Percentiles rank a stretch among this genome's conserved stretches.
Evolutionary conservation across 2,888 invertebrate species (phyloP).

Genomic region (Eurois occulta): DNA sequence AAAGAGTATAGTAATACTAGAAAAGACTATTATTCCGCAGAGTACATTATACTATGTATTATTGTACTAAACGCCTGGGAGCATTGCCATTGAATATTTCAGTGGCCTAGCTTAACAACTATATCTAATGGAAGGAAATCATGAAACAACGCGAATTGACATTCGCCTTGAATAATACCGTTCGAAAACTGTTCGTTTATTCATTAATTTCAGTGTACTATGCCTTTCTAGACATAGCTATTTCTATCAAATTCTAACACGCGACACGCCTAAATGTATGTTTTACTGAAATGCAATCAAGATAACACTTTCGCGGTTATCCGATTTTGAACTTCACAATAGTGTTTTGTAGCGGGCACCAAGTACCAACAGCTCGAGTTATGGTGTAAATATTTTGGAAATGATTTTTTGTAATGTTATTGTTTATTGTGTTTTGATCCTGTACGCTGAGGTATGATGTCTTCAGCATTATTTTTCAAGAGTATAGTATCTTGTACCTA

Average conservation of each 20-base stretch:
- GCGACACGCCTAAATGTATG: slow-evolving; percentile 18
- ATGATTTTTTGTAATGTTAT: slow-evolving; percentile 33
- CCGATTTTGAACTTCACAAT: background rate
- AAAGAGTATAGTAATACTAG: no score
- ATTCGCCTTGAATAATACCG: background rate
- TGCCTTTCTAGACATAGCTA: background rate
- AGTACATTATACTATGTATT: no score
- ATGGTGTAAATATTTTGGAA: slow-evolving; percentile 46
- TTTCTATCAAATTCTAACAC: slow-evolving; percentile 31
- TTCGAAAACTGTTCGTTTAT: background rate
- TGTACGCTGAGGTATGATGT: slow-evolving; percentile 40
- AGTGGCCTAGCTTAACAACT: no score
- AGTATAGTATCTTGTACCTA: background rate
- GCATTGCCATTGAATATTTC: background rate
- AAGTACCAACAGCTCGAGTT: slow-evolving; percentile 6
- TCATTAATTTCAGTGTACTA: background rate
- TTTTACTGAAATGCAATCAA: slow-evolving; percentile 52
- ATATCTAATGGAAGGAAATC: background rate
- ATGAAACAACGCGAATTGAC: background rate
- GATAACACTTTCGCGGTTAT: slow-evolving; percentile 25
- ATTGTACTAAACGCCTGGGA: background rate
- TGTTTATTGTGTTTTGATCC: slow-evolving; percentile 41
- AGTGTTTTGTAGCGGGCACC: slow-evolving; percentile 5
- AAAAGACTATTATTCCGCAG: no score
- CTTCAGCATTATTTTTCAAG: background rate